Evolutionary conservation across 2,888 invertebrate species (phyloP), one percentile per base, ranked within the genome.

Genomic region (Dendrolimus pini): DNA sequence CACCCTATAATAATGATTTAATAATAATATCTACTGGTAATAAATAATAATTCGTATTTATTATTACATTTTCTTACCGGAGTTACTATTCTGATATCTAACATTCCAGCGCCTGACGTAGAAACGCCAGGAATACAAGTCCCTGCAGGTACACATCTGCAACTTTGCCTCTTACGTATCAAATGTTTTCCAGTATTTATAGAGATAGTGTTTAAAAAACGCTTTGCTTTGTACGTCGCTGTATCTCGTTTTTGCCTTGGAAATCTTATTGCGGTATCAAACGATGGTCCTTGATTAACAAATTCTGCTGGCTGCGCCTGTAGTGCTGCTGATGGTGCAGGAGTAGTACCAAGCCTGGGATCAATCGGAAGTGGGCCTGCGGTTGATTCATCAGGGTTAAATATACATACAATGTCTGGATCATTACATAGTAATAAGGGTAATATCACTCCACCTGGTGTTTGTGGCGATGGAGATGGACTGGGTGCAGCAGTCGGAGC

Each of bases 21-120:
- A 12, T 12, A 12, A 30, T 41, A 52, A 47, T n/a, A 42, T 41
- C 41, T 18, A 3, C 2, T 18, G 41, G 30, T 18, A 18, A 6
- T 12, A 42, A 54, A 54, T 53, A 54, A 41, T 13, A 41, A 54
- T 41, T n/a, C 13, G 47, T 41, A n/a, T 41, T 61, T 62, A 56
- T 55, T 59, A 14, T 54, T 18, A 18, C 14, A 30, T 30, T 30
- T 41, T 41, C 88, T 89, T 83, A 93, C 93, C 64, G 87, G 92
- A 60, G 90, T 91, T 0, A 93, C 93, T 56, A 93, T 93, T 62
- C 93, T 89, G 64, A 93, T 83, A 67, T 93, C 93, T 55, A 93
- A 91, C 75, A 92, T 78, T 14, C 93, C 93, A 60, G 89, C 90
- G 41, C 93, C 93, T 66, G 85, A 58, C 56, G 82, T 82, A 7